Evolutionary conservation across 2,797 vertebrate species (phyloP), one percentile per base, ranked within the genome.

Genomic region (Rhynchotus rufescens): DNA sequence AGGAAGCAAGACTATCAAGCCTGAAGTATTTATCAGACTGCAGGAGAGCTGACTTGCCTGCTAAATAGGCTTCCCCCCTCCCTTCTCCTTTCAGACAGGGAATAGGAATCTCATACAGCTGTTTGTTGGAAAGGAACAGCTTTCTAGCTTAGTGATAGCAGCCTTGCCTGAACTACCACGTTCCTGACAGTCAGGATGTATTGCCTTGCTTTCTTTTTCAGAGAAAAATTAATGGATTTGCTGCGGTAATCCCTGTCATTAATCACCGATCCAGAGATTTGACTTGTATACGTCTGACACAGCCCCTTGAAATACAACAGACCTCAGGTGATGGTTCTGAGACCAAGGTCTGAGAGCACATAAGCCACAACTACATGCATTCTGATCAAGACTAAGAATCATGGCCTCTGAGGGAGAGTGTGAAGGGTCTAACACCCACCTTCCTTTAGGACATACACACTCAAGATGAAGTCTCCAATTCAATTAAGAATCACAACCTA

Each of bases 21-120:
- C 82, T 90, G 84, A n/a, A 92, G 91, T 85, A 86, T 95, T 93
- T 94, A 81, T 92, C 91, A 95, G 90, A 15, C 92, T 87, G 80
- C 49, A 4, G 71, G 30, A 87, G 78, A 92, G 81, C 82, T 89
- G 93, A 91, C 92, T 86, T 60, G 93, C 91, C 89, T 96, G 74
- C 90, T 96, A 95, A 96, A 77, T 67, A 93, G 86, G 30, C 51
- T 6, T 45, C 21, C 56, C 52, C 28, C 28, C 52, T 16, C 52
- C 49, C 25, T 52, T 28, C 23, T 86, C 90, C 72, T 52, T 86
- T 95, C 84, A 86, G 77, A 91, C 72, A 71, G 51, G 26, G 64
- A 68, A 64, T 28, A 49, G 3, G 57, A 90, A 89, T 78, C 68
- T 92, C 69, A 67, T 12, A 6, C 5, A 8, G 81, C 61, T 84